These are phyloP conservation scores for Epistrophella euchroma DNA, from an alignment of 2,888 invertebrate genomes.

Conservation along the genomic window DNA sequence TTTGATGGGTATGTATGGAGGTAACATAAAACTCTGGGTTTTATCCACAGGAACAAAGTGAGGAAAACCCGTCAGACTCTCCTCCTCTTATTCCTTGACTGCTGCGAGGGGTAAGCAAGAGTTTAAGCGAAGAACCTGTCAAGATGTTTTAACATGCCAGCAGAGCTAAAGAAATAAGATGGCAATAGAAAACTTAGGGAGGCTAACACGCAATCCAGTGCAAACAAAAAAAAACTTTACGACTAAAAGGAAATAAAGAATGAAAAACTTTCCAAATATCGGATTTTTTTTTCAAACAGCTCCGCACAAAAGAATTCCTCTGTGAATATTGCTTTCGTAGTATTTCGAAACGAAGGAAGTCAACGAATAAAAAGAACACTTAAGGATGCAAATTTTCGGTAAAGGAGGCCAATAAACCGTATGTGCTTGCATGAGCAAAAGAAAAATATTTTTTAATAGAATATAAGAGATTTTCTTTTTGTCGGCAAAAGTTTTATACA, in stretches of 20 bases:
- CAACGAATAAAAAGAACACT: slow-evolving; percentile 70
- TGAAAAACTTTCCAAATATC: slow-evolving; percentile 70
- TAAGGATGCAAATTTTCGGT: slow-evolving; percentile 72
- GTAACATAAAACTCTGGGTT: slow-evolving; percentile 5
- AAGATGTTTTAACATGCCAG: slow-evolving; percentile 54
- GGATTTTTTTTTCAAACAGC: slow-evolving; percentile 3
- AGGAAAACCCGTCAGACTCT: slow-evolving; percentile 47
- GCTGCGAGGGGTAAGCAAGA: background rate
- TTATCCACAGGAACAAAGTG: slow-evolving; percentile 20
- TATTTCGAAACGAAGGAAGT: slow-evolving; percentile 32
- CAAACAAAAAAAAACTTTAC: background rate
- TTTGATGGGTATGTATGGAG: slow-evolving; percentile 10
- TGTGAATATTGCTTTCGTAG: slow-evolving; percentile 59
- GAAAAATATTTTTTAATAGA: slow-evolving; percentile 21
- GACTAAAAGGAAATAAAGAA: slow-evolving; percentile 26
- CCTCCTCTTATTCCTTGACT: background rate
- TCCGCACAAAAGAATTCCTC: slow-evolving; percentile 35
- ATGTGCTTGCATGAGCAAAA: slow-evolving; percentile 57
- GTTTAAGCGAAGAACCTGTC: slow-evolving; percentile 62
- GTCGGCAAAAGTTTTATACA: slow-evolving; percentile 35
- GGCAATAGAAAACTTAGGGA: slow-evolving; percentile 61
- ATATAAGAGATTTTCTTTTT: slow-evolving; percentile 39
- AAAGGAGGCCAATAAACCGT: slow-evolving; percentile 73
- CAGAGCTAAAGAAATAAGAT: slow-evolving; percentile 28
- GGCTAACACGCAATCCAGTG: slow-evolving; percentile 73